These are phyloP conservation scores for Mactromeris polynyma DNA, from an alignment of 2,888 invertebrate species.

Conservation along the genomic window DNA sequence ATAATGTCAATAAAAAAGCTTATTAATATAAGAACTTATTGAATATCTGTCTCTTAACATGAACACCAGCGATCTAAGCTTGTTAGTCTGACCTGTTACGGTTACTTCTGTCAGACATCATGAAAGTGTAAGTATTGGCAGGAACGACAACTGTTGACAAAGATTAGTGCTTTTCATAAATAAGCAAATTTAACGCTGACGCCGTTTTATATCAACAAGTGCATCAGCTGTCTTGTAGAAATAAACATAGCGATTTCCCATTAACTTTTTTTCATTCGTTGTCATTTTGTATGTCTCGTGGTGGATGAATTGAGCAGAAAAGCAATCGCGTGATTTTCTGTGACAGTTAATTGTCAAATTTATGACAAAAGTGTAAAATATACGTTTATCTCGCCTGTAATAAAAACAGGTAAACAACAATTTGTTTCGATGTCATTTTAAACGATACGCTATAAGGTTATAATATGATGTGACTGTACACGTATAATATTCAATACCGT, in stretches of 20 bases:
- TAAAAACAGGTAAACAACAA: not conserved
- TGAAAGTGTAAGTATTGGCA: too few relatives aligned
- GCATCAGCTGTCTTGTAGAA: not conserved
- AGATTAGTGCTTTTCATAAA: not conserved
- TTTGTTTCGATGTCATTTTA: slow-evolving; percentile 25
- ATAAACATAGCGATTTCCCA: not conserved
- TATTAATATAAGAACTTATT: too few relatives aligned
- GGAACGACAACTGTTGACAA: too few relatives aligned
- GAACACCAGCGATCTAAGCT: too few relatives aligned
- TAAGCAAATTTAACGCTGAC: not conserved
- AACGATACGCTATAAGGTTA: not conserved
- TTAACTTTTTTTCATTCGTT: not conserved
- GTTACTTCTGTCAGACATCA: too few relatives aligned
- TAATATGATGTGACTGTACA: not conserved
- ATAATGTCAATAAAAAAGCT: too few relatives aligned
- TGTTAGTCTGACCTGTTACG: too few relatives aligned
- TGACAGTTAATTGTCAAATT: not conserved
- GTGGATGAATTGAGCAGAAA: not conserved
- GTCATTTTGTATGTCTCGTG: not conserved
- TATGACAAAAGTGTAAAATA: not conserved
- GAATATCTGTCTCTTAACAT: too few relatives aligned
- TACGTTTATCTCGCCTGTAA: not conserved
- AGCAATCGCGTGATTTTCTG: not conserved
- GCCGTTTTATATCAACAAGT: slow-evolving; percentile 17
- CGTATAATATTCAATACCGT: not conserved